These are phyloP conservation scores for Noctua pronuba DNA, from an alignment of 2,888 invertebrate genomes.

Conservation along the genomic window DNA sequence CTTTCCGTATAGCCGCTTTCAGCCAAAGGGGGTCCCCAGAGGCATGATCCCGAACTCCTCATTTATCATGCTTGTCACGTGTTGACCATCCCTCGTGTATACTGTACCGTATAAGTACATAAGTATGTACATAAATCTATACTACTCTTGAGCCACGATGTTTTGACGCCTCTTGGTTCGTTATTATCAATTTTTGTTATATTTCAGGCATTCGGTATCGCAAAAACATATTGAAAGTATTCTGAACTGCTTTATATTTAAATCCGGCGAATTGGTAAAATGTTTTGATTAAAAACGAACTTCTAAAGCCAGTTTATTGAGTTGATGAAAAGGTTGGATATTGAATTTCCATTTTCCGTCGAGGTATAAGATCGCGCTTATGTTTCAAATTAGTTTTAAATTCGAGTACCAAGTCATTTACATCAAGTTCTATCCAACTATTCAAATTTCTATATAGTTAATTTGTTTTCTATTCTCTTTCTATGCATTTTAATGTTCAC, in stretches of 20 bases:
- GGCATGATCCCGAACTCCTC: constrained; percentile 88
- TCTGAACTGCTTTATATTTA: background rate
- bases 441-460: constrained; percentile 9
- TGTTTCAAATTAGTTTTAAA: constrained; percentile 29
- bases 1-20: constrained; percentile 76
- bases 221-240: background rate
- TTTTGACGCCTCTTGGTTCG: constrained; percentile 56
- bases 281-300: constrained; percentile 40
- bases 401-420: background rate
- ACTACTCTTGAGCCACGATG: constrained; percentile 63
- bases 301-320: constrained; percentile 34
- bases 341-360: constrained; percentile 43
- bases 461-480: background rate
- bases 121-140: constrained; percentile 74
- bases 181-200: constrained; percentile 48
- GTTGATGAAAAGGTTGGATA: constrained; percentile 40
- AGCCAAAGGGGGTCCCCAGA: constrained; percentile 86
- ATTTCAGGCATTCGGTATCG: background rate
- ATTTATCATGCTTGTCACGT: constrained; percentile 90
- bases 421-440: background rate
- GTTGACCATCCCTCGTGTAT: constrained; percentile 89
- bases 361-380: constrained; percentile 10
- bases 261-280: constrained; percentile 14
- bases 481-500: background rate
- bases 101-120: constrained; percentile 81